Evolutionary conservation across 2,113 vertebrate genomes (phyloP).

Genomic region (Pelobates fuscus): DNA sequence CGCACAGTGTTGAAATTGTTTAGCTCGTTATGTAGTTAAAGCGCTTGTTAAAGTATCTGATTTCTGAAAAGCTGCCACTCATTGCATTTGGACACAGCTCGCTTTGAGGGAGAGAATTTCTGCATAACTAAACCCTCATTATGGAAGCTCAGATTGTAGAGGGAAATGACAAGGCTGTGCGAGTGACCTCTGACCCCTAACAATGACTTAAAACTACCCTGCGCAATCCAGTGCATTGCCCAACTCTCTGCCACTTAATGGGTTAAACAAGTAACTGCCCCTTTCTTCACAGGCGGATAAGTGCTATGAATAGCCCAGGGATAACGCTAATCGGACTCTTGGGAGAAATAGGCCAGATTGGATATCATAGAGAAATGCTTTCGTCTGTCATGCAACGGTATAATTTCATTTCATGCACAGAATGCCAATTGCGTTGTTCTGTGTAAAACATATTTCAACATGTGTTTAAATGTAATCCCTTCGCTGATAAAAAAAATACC

Average conservation of each 20-base stretch:
- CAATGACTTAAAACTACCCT: too few species aligned
- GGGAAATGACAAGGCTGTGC: too few species aligned
- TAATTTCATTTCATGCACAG: background rate
- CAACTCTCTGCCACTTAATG: background rate
- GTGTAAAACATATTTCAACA: background rate
- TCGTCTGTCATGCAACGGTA: slow-evolving; percentile 12
- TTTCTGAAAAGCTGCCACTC: background rate
- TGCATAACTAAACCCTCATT: background rate
- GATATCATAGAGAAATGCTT: slow-evolving; percentile 15
- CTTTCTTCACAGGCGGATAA: background rate
- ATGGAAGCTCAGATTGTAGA: too few species aligned
- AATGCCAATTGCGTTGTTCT: background rate
- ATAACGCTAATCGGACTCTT: slow-evolving; percentile 6
- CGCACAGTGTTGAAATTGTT: too few species aligned
- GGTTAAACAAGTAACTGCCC: background rate
- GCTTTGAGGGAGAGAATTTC: background rate
- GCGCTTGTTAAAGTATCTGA: background rate
- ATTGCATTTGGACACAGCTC: background rate
- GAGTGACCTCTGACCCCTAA: too few species aligned
- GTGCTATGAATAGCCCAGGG: slow-evolving; percentile 10
- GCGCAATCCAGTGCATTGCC: background rate
- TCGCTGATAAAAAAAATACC: background rate
- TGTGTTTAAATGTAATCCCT: background rate
- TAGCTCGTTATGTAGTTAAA: background rate
- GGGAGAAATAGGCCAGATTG: slow-evolving; percentile 7